Base-by-base conservation (phyloP, 2,888 invertebrate genomes). In the Temnothorax ravouxi region DNA sequence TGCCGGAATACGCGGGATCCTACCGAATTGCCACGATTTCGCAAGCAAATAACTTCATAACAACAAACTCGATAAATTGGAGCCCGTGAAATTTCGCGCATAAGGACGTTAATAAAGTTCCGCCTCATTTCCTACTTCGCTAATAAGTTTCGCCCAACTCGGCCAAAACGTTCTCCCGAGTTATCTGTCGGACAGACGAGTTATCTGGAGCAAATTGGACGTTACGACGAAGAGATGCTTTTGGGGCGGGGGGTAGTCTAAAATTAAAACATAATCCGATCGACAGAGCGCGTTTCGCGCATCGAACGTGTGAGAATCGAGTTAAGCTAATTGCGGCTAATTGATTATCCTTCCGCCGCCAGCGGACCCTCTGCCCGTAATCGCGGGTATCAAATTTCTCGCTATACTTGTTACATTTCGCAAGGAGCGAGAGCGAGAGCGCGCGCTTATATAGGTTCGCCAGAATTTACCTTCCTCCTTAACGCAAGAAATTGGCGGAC, bases 401-500 rank as follows among this genome's bases (percentile, higher is more conserved):
- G 59, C 79, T 72, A 38, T 67, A 77, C 67, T 54, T 77, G 67
- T 76, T 76, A 76, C 64, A 52, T 54, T 75, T 75, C 47, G 72
- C 41, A 41, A 72, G 56, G 72, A 72, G 41, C 72, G 34, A 56
- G 72, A 56, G 54, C 56, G 34, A 72, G 72, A 56, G 38, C 56
- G 56, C 41, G 72, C 25, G 72, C 54, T 67, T 67, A 67, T 67
- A 66, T 67, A 67, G 66, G 47, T 67, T 47, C 18, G 50, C 69
- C 29, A 69, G 50, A 69, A 69, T 67, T 67, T 67, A 44, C 34
- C 29, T 75, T 15, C n/a, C 29, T 4, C 18, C 3, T 25, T 44
- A 59, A 59, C 1, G 13, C 3, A 59, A 56, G 2, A 52, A 25
- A 41, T 6, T 11, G 11, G n/a, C 11, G 25, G 9, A 94, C 97